Base-by-base conservation (phyloP, 2,797 vertebrate genomes). In the Muraenolepis orangiensis region DNA sequence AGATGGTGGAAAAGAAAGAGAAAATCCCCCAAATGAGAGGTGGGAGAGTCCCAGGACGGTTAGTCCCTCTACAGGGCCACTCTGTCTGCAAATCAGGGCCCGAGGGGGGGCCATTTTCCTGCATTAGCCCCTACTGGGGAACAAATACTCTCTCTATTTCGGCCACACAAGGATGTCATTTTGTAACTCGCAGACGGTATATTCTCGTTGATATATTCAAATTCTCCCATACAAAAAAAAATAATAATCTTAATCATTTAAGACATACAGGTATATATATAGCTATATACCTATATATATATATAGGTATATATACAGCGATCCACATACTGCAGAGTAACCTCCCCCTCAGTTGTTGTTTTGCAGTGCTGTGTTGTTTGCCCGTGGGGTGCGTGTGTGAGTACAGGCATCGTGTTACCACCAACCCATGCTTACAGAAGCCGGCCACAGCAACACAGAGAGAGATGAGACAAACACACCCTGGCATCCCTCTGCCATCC, bases 121-220 rank as follows among this genome's bases (percentile, higher is more conserved):
- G 85, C 83, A 38, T 2, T 1, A 92, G 88, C 85, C 84, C 88
- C 46, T 84, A 83, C 75, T 67, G 77, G 78, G 0, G 66, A 78
- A 67, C 69, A 75, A 81, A 75, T 72, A 10, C 66, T 67, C 66
- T 67, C 66, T 31, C 29, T 67, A 67, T 85, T 90, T 84, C 75
- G 67, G 76, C 78, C 2, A 61, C 79, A 85, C 76, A 86, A 74
- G 77, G 76, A 74, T 72, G 75, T 69, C 79, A 84, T 85, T 81
- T 87, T 79, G 81, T 77, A 36, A 42, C 69, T 71, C 23, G 57
- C 36, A 67, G 74, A 66, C 78, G 74, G 85, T 82, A 81, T 26
- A 64, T 64, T 7, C 3, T 7, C 69, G 72, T 74, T n/a, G n/a
- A n/a, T n/a, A n/a, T n/a, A n/a, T n/a, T n/a, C 61, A 81, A 84